A percentile compares a stretch with the other conserved stretches of the same genome.
Conservation (phyloP, 2,888 invertebrate genomes). For the Heliconius hortense region DNA sequence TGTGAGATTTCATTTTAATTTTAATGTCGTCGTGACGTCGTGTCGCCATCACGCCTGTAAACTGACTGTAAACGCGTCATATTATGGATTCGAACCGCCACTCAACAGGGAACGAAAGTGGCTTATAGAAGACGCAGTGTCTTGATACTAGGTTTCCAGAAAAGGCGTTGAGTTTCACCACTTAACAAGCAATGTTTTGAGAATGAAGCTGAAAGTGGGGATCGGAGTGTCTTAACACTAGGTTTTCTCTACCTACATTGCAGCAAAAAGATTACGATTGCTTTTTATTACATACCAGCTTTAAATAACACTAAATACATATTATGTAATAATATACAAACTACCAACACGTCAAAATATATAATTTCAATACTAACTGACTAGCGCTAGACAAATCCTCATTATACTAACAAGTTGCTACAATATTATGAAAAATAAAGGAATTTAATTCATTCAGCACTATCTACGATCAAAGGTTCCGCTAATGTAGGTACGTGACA, state of each 20-base stretch:
- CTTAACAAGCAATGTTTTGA: too few species aligned
- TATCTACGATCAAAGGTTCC: constrained; percentile 29
- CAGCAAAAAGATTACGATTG: too few species aligned
- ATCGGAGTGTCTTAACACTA: too few species aligned
- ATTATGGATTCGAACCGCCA: not conserved
- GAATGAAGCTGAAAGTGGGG: too few species aligned
- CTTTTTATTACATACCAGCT: too few species aligned
- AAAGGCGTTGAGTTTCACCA: too few species aligned
- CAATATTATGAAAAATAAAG: constrained; percentile 7
- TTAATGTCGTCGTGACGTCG: too few species aligned
- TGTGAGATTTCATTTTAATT: too few species aligned
- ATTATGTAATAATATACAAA: not conserved
- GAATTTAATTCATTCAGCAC: constrained; percentile 26
- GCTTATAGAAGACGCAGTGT: not conserved
- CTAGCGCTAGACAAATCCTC: constrained; percentile 1
- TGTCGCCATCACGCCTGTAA: too few species aligned
- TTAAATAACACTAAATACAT: not conserved
- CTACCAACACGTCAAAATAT: not conserved
- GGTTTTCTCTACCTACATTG: too few species aligned
- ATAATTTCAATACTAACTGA: not conserved
- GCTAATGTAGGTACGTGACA: constrained; percentile 34
- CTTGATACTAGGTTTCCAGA: not conserved
- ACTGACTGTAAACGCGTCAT: too few species aligned
- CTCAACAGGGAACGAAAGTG: not conserved
- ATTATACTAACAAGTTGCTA: constrained; percentile 24